Evolutionary conservation across 2,888 invertebrate species (phyloP), one percentile per base, ranked within the genome.

Genomic region (Aphodius sticticus): DNA sequence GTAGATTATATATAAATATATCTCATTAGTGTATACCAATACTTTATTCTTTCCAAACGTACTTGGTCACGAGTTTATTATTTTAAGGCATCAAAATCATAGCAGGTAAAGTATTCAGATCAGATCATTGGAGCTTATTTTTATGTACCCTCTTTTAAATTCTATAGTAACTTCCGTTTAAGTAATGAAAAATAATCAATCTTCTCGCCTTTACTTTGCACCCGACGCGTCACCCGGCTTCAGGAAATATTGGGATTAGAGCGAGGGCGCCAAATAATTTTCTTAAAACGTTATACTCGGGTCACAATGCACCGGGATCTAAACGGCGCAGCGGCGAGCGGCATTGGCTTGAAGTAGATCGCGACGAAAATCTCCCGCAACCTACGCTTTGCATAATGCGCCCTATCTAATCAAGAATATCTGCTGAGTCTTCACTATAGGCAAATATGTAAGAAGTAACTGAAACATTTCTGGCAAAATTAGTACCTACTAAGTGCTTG

Each of bases 171-270:
- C 70, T 76, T 76, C 70, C 78, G 77, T 76, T 78, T 69, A 80
- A 80, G 79, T 81, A 81, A 81, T 81, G 81, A 81, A 81, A 80
- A 81, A 81, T 81, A 81, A 81, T 81, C 81, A 81, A 81, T 81
- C 81, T 80, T 81, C 81, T 75, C 71, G 76, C 78, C 78, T 78
- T 70, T 15, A 70, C 53, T 72, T 69, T 72, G 76, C 16, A 76
- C 69, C 37, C n/a, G 69, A 69, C 16, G 35, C 69, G 69, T 35
- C 37, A 16, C 36, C n/a, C 14, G 77, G 36, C 6, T 69, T 5
- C 16, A 35, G 74, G 9, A 70, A 77, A 77, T 71, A 77, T 77
- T 38, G 38, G 69, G 76, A 78, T 78, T 69, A 75, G 75, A 78
- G 70, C 72, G 36, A 69, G 16, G 76, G 53, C 37, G 78, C 74